Base-by-base conservation (phyloP, 2,797 vertebrate species). In the Siniperca undulata region DNA sequence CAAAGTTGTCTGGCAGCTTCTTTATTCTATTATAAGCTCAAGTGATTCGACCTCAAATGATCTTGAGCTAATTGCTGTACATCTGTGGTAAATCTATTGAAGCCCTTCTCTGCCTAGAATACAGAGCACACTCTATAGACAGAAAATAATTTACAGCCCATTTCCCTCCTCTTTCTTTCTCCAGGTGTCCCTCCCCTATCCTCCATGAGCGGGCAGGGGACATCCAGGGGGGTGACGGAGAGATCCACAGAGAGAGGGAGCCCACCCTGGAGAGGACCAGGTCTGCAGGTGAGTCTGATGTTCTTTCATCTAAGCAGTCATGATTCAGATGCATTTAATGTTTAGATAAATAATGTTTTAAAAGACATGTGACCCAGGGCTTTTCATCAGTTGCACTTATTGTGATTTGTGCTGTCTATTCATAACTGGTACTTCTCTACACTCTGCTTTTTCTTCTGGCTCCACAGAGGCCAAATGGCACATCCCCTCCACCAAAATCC, bases 381-480 rank as follows among this genome's bases (percentile, higher is more conserved):
- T 74, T 34, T 30, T 68, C 50, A 44, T 55, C 11, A 20, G 27
- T 19, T 60, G 50, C 7, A 19, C 20, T 52, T 68, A 20, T 1
- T 4, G 2, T 44, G 46, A 46, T 70, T 52, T 3, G 4, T 34
- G 38, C 13, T 16, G 13, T 48, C 19, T 40, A 2, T 50, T 77
- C 62, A 30, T 40, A 53, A 55, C 59, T 40, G 20, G 38, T 59
- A 7, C 52, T 69, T 71, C 30, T 75, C 40, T 20, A 60, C 34
- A 52, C 40, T 66, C 24, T 34, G 22, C 40, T 10, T 55, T 34
- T 66, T 75, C 13, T 56, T 65, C 4, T 73, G 36, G 80, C 56
- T 94, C 89, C 75, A 69, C 96, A 99, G 98, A 99, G 89, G 96
- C 96, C 84, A 99, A 98, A 86, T 99, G 97, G 97, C 97, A 98